phyloP scores from a whole-genome alignment of 2,113 vertebrate species.

The Colinus virginianus region DNA sequence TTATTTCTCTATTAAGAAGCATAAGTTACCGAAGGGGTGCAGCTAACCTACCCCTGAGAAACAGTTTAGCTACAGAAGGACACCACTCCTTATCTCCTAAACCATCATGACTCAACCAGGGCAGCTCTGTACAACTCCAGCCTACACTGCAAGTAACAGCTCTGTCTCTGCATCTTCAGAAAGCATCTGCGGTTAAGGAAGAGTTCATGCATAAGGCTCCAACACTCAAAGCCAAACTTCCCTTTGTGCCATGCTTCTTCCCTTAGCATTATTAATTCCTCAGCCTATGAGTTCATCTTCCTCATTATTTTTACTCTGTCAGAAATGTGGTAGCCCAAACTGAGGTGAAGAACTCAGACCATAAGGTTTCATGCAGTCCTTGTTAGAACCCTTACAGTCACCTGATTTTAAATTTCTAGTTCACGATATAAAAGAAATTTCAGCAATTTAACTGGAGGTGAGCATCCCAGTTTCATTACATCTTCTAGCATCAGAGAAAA shows the following conservation, averaged over 20 bases:
- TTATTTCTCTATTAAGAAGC: slow-evolving; percentile 11
- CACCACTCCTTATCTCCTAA: not conserved
- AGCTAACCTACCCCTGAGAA: not conserved
- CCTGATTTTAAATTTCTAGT: not conserved
- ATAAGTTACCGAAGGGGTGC: not conserved
- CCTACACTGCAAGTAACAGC: not conserved
- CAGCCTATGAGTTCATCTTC: not conserved
- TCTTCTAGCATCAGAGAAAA: not conserved
- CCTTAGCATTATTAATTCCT: not conserved
- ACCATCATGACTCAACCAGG: not conserved
- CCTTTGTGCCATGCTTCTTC: not conserved
- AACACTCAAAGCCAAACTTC: not conserved
- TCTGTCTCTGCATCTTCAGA: not conserved
- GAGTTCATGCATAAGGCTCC: not conserved
- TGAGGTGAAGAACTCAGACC: not conserved
- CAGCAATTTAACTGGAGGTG: not conserved
- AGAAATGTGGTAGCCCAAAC: not conserved
- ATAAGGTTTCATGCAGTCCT: not conserved
- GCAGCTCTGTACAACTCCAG: not conserved
- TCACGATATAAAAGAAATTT: not conserved
- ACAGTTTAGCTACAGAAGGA: not conserved
- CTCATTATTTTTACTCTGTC: not conserved
- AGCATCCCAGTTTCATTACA: not conserved
- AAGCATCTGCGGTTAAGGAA: not conserved
- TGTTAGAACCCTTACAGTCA: not conserved